phyloP scores from a whole-genome alignment of 2,888 invertebrate genomes.

The Ennomos fuscantarius region DNA sequence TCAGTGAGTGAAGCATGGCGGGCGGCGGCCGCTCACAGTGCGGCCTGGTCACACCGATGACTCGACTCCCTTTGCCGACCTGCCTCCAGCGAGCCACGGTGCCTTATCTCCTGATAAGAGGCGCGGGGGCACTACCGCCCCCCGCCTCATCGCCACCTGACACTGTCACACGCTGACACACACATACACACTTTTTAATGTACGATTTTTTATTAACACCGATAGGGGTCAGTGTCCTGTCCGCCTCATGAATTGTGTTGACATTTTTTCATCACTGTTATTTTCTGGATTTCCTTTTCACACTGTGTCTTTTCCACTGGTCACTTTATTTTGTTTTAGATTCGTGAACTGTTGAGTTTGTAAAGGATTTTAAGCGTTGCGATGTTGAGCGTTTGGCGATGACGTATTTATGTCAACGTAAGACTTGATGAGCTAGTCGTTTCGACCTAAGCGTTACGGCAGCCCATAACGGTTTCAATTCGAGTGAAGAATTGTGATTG shows the following conservation, averaged over 20 bases:
- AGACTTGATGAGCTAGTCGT: no score
- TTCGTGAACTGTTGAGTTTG: slow-evolving; percentile 30
- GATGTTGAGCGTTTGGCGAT: slow-evolving; percentile 33
- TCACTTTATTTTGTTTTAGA: slow-evolving; percentile 43
- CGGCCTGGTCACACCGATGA: slow-evolving; percentile 81
- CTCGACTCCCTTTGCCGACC: slow-evolving; percentile 70
- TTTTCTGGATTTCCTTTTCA: slow-evolving; percentile 41
- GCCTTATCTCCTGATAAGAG: slow-evolving; percentile 83
- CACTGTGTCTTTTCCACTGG: slow-evolving; percentile 45
- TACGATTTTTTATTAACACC: slow-evolving; percentile 53
- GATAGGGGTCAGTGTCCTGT: slow-evolving; percentile 78
- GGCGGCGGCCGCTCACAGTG: slow-evolving; percentile 87
- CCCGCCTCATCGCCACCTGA: slow-evolving; percentile 83
- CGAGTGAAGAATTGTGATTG: background rate
- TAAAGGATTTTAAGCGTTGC: slow-evolving; percentile 26
- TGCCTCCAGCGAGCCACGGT: slow-evolving; percentile 69
- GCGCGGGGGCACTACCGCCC: slow-evolving; percentile 81
- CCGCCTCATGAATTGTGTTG: slow-evolving; percentile 66
- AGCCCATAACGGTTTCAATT: no score
- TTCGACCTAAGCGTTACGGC: no score
- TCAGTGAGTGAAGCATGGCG: slow-evolving; percentile 94
- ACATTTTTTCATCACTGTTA: slow-evolving; percentile 64
- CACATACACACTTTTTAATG: slow-evolving; percentile 54
- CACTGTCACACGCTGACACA: slow-evolving; percentile 68
- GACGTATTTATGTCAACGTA: no score